Base-by-base conservation (phyloP, 2,888 invertebrate genomes). In the Lasius fuliginosus region DNA sequence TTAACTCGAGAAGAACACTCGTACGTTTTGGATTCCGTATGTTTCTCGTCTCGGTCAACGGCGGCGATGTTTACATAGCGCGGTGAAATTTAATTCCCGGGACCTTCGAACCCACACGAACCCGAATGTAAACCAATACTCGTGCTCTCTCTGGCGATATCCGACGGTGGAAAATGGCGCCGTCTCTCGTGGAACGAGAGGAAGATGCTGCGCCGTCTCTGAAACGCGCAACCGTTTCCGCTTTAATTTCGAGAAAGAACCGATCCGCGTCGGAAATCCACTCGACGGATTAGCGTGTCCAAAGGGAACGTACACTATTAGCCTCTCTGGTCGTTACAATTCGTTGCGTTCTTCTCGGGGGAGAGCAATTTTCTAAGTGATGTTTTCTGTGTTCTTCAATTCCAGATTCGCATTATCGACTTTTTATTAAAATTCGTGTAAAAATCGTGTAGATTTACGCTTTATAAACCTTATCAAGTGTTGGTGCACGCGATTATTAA, bases 71-170 rank as follows among this genome's bases (percentile, higher is more conserved):
- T 93, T 93, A 89, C 85, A 89, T 88, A 92, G 85, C 18, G 69
- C 87, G 90, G 88, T 93, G 93, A 93, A 93, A 93, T 92, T 93
- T 90, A 91, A 93, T 92, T 93, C 93, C 79, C 85, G 86, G 79
- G 90, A 92, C 92, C 90, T 87, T 84, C 87, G 88, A 89, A 88
- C 88, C 74, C 85, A 85, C 84, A 86, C 87, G 75, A 86, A 88
- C 86, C 86, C 86, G 85, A 73, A 46, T 90, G 90, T 90, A 90
- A 90, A 88, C 90, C 87, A 89, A 90, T 90, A 91, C 91, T 86
- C 82, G 67, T 83, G 83, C 60, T 46, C 71, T 18, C 23, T 40
- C 27, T 36, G 73, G n/a, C 67, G 53, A 27, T 56, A 15, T 65
- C 49, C 18, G 18, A 40, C 64, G 12, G 60, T 33, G 46, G 71